Percentiles rank a stretch among this genome's conserved stretches.
phyloP scores from a whole-genome alignment of 2,888 invertebrate species.

The Gymnosoma rotundatum region DNA sequence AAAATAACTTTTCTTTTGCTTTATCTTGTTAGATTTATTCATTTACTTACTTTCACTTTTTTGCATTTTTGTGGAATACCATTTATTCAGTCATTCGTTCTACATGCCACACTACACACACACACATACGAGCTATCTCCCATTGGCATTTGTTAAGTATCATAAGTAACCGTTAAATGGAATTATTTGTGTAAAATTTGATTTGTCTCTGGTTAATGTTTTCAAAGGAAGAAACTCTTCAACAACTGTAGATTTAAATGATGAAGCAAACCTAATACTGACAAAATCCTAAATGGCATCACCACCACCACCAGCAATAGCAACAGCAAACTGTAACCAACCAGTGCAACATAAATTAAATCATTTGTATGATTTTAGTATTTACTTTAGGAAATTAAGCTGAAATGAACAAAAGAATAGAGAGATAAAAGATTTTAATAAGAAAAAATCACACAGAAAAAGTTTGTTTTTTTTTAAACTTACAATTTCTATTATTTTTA shows the following conservation, averaged over 20 bases:
- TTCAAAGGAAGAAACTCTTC: constrained; percentile 4
- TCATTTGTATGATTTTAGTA: constrained; percentile 65
- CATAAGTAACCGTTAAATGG: constrained; percentile 67
- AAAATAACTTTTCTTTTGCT: neutral
- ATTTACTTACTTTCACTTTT: constrained; percentile 26
- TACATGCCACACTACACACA: neutral
- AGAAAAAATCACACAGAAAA: neutral
- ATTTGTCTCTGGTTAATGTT: constrained; percentile 64
- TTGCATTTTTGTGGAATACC: neutral
- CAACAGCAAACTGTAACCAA: constrained; percentile 19
- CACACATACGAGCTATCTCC: neutral
- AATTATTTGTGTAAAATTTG: constrained; percentile 69
- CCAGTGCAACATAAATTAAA: constrained; percentile 63
- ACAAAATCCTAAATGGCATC: constrained; percentile 15
- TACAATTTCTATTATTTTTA: constrained; percentile 33
- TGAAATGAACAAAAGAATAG: constrained; percentile 63
- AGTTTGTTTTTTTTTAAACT: neutral
- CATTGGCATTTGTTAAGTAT: constrained; percentile 42
- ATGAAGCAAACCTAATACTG: neutral
- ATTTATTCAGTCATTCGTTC: constrained; percentile 26
- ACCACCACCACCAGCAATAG: constrained; percentile 14
- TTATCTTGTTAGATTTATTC: neutral
- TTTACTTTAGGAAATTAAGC: constrained; percentile 69
- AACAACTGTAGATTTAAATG: constrained; percentile 27
- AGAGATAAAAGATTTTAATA: constrained; percentile 13